phyloP scores from a whole-genome alignment of 2,888 invertebrate genomes.

The Sussaba pulchella region DNA sequence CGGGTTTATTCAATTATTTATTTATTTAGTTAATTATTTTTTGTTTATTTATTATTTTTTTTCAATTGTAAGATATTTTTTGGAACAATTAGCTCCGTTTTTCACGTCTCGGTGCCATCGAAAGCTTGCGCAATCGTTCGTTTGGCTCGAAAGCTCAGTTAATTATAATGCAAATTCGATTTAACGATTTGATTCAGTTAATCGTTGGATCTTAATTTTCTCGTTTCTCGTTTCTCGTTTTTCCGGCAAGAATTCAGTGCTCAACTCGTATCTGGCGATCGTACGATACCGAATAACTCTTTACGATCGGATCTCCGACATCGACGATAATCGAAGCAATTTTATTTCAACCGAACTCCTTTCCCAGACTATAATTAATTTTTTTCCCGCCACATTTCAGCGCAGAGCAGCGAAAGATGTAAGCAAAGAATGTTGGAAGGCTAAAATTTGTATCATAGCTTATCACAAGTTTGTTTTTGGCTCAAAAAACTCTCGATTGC shows the following conservation, averaged over 20 bases:
- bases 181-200: slow-evolving; percentile 9
- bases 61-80: slow-evolving; percentile 8
- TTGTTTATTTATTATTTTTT: not conserved
- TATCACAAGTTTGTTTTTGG: slow-evolving; percentile 32
- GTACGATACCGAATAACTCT: slow-evolving; percentile 47
- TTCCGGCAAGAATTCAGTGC: not conserved
- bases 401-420: slow-evolving; percentile 9
- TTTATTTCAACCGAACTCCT: slow-evolving; percentile 10
- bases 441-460: slow-evolving; percentile 48
- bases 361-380: not conserved
- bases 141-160: slow-evolving; percentile 45
- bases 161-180: slow-evolving; percentile 47
- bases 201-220: slow-evolving; percentile 1
- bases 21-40: too few species aligned
- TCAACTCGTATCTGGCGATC: slow-evolving; percentile 25
- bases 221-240: slow-evolving; percentile 8
- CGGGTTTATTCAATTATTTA: not conserved
- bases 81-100: slow-evolving; percentile 17
- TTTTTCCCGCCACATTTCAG: slow-evolving; percentile 17
- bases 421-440: slow-evolving; percentile 42
- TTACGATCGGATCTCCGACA: slow-evolving; percentile 8
- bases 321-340: not conserved
- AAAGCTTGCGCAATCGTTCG: slow-evolving; percentile 45
- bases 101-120: slow-evolving; percentile 31
- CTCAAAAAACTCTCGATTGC: not conserved